Evolutionary conservation across 2,888 invertebrate species (phyloP).

Genomic region (Rhopalosiphum nymphaeae): DNA sequence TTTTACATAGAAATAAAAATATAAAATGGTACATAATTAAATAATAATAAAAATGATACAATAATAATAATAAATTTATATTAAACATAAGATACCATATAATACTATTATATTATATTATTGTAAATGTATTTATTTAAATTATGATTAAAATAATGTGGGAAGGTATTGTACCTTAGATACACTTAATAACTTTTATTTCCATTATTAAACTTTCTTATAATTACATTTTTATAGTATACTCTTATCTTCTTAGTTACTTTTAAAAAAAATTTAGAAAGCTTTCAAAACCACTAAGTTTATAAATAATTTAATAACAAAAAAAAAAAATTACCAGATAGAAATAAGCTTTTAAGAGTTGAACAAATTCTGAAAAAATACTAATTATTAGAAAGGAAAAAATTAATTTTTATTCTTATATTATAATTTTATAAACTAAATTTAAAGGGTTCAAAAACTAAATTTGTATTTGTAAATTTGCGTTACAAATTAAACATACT

Average conservation of each 20-base stretch:
- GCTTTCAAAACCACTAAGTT: too few species aligned
- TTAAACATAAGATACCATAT: too few species aligned
- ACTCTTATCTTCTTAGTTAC: not conserved
- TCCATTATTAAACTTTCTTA: not conserved
- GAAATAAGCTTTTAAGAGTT: not conserved
- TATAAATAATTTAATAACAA: not conserved
- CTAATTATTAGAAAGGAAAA: not conserved
- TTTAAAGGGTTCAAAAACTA: not conserved
- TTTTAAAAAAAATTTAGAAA: not conserved
- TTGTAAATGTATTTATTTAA: not conserved
- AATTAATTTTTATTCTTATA: not conserved
- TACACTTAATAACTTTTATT: not conserved
- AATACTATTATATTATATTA: not conserved
- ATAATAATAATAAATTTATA: too few species aligned
- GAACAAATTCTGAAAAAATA: not conserved
- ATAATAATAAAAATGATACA: too few species aligned
- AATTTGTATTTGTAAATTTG: not conserved
- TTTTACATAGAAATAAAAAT: too few species aligned
- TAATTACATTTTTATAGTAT: not conserved
- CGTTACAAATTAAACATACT: not conserved
- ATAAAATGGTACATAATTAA: too few species aligned
- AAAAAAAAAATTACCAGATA: not conserved
- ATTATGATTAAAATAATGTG: not conserved
- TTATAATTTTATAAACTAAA: not conserved
- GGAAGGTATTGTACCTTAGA: not conserved